phyloP scores from a whole-genome alignment of 2,113 vertebrate species.

The Salvator merianae region DNA sequence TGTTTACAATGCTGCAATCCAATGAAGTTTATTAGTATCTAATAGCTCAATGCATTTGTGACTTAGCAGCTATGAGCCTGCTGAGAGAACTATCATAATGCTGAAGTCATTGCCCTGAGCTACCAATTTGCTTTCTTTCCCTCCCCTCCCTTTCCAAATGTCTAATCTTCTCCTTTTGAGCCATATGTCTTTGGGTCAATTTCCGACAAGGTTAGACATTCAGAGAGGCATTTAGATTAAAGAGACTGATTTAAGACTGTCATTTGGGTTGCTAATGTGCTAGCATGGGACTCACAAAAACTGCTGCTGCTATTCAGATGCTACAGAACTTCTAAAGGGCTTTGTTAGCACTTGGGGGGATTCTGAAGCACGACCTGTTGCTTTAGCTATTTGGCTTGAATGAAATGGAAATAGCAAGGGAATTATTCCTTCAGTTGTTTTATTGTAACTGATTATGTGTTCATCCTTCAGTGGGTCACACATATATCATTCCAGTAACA shows the following conservation, averaged over 20 bases:
- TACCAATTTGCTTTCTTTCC: constrained; percentile 50
- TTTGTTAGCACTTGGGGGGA: constrained; percentile 49
- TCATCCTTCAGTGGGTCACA: background rate
- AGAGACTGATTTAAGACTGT: constrained; percentile 58
- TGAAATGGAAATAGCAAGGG: background rate
- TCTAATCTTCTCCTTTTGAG: constrained; percentile 35
- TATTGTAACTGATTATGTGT: background rate
- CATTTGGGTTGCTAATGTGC: constrained; percentile 53
- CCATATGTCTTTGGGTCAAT: constrained; percentile 53
- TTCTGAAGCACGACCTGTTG: constrained; percentile 38
- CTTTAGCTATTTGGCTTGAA: constrained; percentile 8
- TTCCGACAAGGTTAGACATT: constrained; percentile 50
- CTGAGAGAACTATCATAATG: background rate
- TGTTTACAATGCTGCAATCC: background rate
- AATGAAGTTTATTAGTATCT: constrained; percentile 11
- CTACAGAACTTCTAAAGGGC: constrained; percentile 55
- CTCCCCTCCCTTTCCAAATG: constrained; percentile 12
- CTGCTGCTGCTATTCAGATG: constrained; percentile 26
- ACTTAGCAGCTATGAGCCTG: constrained; percentile 27
- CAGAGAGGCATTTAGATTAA: constrained; percentile 55
- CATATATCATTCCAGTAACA: background rate
- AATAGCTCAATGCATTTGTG: background rate
- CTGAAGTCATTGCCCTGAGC: constrained; percentile 21
- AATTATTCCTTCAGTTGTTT: background rate
- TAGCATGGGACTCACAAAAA: constrained; percentile 52